These are phyloP conservation scores for Drosophila murphyi DNA, from an alignment of 1,140 invertebrate species.

Conservation along the genomic window DNA sequence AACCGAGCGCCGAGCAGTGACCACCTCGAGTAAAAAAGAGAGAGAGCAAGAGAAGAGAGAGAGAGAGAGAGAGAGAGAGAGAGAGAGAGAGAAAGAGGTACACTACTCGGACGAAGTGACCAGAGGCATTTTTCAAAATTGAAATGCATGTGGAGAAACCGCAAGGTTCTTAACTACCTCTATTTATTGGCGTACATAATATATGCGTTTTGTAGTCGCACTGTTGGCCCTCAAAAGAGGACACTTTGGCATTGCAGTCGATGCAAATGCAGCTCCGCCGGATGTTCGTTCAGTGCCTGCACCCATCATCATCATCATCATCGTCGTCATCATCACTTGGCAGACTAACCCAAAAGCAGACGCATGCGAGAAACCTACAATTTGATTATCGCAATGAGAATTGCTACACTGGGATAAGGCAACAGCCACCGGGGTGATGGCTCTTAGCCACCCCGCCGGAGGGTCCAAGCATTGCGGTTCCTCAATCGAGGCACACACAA, in stretches of 20 bases:
- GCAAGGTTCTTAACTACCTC: slow-evolving; percentile 80
- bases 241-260: slow-evolving; percentile 18
- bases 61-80: neutral
- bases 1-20: neutral
- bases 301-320: slow-evolving; percentile 1
- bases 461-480: neutral
- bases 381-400: slow-evolving; percentile 84
- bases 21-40: too few relatives aligned
- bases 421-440: neutral
- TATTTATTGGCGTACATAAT: slow-evolving; percentile 80
- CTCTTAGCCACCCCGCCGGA: neutral
- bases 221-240: neutral
- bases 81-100: neutral
- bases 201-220: slow-evolving; percentile 47
- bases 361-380: slow-evolving; percentile 70
- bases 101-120: slow-evolving; percentile 3
- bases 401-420: slow-evolving; percentile 60
- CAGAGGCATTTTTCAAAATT: slow-evolving; percentile 78
- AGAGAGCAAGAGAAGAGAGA: neutral
- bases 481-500: slow-evolving; percentile 2
- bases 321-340: neutral
- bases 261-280: slow-evolving; percentile 16
- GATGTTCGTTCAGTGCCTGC: slow-evolving; percentile 19
- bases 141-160: slow-evolving; percentile 76
- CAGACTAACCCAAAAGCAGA: slow-evolving; percentile 18